Percentiles rank a stretch among this genome's conserved stretches.
Evolutionary conservation across 2,888 invertebrate species (phyloP).

Genomic region (Latrodectus hesperus): DNA sequence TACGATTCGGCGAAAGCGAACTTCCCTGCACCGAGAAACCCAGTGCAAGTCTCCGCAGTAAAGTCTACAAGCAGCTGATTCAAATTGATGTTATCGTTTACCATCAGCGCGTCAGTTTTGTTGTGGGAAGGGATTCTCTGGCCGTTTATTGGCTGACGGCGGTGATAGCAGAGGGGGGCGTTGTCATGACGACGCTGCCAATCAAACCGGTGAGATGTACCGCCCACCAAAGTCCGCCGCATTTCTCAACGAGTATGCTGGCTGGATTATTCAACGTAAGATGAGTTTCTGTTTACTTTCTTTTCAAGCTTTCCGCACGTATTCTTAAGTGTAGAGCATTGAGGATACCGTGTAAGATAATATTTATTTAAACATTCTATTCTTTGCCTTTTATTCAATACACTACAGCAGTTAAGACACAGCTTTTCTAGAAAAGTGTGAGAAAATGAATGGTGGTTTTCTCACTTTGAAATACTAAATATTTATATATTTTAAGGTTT

Average conservation of each 20-base stretch:
- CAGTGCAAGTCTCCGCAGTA: slow-evolving; percentile 41
- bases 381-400: slow-evolving; percentile 25
- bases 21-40: slow-evolving; percentile 5
- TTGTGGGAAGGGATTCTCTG: slow-evolving; percentile 65
- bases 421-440: too few relatives aligned
- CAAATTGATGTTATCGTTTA: slow-evolving; percentile 69
- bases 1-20: neutral
- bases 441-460: too few relatives aligned
- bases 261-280: slow-evolving; percentile 27
- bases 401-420: too few relatives aligned
- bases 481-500: too few relatives aligned
- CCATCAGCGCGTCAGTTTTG: slow-evolving; percentile 65
- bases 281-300: slow-evolving; percentile 46
- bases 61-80: slow-evolving; percentile 62
- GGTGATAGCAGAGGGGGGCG: slow-evolving; percentile 55
- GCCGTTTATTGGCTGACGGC: slow-evolving; percentile 65
- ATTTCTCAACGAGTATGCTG: neutral
- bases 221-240: slow-evolving; percentile 35
- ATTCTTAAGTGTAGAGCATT: slow-evolving; percentile 15
- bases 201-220: slow-evolving; percentile 43
- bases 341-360: slow-evolving; percentile 42
- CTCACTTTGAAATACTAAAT: too few relatives aligned
- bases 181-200: slow-evolving; percentile 68
- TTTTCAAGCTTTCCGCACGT: slow-evolving; percentile 20
- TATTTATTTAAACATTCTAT: slow-evolving; percentile 54